Conservation (phyloP, 2,888 invertebrate genomes). For the Noctua pronuba region DNA sequence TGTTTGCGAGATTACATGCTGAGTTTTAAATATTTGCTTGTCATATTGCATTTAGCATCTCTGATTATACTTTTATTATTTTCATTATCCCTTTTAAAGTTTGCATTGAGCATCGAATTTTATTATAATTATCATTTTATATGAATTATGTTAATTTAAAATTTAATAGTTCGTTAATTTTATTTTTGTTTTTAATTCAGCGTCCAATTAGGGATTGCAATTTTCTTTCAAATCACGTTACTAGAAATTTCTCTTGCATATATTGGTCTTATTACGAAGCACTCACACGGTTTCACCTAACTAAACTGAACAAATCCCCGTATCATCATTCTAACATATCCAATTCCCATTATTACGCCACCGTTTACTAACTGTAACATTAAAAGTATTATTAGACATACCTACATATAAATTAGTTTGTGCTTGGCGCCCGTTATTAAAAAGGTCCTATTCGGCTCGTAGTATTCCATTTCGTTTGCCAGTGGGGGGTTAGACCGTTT, state of each 20-base stretch:
- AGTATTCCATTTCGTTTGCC: conserved; percentile 89
- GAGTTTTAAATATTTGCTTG: conserved; percentile 70
- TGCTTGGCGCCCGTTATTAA: conserved; percentile 84
- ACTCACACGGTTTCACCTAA: not conserved
- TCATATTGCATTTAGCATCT: conserved; percentile 66
- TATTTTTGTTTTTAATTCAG: conserved; percentile 3
- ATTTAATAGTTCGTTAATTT: conserved; percentile 12
- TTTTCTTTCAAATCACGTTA: not conserved
- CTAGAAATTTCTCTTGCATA: conserved; percentile 13
- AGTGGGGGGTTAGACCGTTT: conserved; percentile 88
- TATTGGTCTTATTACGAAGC: conserved; percentile 17
- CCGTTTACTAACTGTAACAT: conserved; percentile 66
- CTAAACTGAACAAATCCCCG: conserved; percentile 26
- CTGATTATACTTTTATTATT: conserved; percentile 16
- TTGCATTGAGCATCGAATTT: conserved; percentile 13
- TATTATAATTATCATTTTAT: conserved; percentile 27
- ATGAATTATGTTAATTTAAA: conserved; percentile 17
- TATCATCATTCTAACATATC: conserved; percentile 48
- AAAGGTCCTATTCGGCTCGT: conserved; percentile 83
- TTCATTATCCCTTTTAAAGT: conserved; percentile 37
- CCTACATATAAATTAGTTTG: conserved; percentile 83
- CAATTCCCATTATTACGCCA: conserved; percentile 52
- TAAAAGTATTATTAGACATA: conserved; percentile 71
- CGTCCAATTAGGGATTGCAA: conserved; percentile 20
- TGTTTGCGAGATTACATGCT: conserved; percentile 76